These are phyloP conservation scores for Porites divaricata DNA, from an alignment of 92 coral and sea anemone species.

Conservation along the genomic window DNA sequence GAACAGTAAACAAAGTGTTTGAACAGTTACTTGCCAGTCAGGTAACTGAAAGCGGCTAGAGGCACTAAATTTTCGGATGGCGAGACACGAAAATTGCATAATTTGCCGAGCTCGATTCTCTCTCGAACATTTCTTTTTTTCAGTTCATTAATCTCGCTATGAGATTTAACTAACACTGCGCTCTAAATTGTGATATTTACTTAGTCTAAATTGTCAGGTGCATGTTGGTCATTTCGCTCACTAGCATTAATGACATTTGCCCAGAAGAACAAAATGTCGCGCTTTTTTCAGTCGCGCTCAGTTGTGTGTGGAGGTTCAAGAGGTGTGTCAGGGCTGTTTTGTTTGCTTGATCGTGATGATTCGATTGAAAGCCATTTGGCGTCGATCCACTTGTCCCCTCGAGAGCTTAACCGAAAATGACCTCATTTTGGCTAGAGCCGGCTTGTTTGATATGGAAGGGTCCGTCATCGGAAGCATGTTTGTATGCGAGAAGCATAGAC, in stretches of 20 bases:
- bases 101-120: too few relatives aligned
- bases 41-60: too few relatives aligned
- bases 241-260: too few relatives aligned
- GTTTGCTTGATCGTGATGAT: conserved; percentile 32
- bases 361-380: conserved; percentile 31
- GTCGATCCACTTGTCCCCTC: conserved; percentile 25
- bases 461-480: background rate
- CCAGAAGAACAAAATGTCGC: background rate
- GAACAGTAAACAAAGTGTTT: conserved; percentile 3
- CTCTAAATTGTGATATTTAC: too few relatives aligned
- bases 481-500: conserved; percentile 28
- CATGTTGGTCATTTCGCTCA: too few relatives aligned
- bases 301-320: conserved; percentile 35
- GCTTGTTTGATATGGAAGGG: conserved; percentile 31
- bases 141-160: too few relatives aligned
- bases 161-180: too few relatives aligned
- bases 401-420: conserved; percentile 11
- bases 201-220: too few relatives aligned
- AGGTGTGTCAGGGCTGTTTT: conserved; percentile 28
- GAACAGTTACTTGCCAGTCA: background rate
- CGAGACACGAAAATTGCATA: too few relatives aligned
- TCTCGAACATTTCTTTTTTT: too few relatives aligned
- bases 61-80: too few relatives aligned
- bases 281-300: background rate
- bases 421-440: conserved; percentile 22